Conservation (phyloP, 2,797 vertebrate species). For the Crossoptilon crossoptilon region DNA sequence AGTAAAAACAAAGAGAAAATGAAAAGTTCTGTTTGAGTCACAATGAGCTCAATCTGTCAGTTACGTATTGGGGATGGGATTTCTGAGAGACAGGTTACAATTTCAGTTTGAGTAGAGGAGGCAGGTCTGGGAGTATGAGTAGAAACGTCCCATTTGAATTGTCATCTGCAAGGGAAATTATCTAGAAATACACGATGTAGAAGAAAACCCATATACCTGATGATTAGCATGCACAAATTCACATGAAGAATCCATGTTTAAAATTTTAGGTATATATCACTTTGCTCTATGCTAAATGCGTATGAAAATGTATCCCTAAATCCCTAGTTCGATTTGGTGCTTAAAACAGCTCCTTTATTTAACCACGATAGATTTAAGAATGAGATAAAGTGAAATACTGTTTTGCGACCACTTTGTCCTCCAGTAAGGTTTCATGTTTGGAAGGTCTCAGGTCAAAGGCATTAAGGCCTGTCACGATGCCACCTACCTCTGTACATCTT, state of each 20-base stretch:
- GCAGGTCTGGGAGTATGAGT: background rate
- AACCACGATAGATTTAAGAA: slow-evolving; percentile 3
- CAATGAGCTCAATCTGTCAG: background rate
- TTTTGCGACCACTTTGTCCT: background rate
- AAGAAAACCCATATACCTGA: background rate
- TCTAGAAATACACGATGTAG: background rate
- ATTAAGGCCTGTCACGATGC: background rate
- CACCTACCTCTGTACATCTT: background rate
- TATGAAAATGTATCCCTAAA: slow-evolving; percentile 4
- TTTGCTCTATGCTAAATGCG: background rate
- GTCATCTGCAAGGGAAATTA: background rate
- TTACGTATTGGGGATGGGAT: background rate
- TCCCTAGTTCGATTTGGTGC: slow-evolving; percentile 1
- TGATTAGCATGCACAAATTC: background rate
- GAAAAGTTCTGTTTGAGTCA: slow-evolving; percentile 14
- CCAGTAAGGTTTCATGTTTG: background rate
- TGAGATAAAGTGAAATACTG: background rate
- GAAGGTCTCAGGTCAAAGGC: background rate
- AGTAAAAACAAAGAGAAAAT: background rate
- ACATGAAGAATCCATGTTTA: background rate
- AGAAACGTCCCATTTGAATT: background rate
- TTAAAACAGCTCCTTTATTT: slow-evolving; percentile 51
- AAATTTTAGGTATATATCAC: background rate
- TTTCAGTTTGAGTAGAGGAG: slow-evolving; percentile 29
- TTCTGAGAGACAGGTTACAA: slow-evolving; percentile 25